These are phyloP conservation scores for Prochilodus magdalenae DNA, from an alignment of 2,113 vertebrate species.

Conservation along the genomic window DNA sequence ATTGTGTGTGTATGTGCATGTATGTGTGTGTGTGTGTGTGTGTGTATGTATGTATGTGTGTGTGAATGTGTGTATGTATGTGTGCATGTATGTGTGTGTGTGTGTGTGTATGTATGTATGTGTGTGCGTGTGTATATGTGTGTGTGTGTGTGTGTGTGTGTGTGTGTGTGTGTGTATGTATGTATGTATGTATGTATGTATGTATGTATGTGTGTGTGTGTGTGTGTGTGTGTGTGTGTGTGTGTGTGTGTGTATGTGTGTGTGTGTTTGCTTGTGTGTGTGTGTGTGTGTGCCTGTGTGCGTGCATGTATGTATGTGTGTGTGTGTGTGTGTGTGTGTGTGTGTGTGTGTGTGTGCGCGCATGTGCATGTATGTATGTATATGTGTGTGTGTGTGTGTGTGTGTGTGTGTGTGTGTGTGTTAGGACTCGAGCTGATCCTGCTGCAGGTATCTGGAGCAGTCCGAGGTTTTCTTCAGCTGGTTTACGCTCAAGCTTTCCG, in stretches of 20 bases:
- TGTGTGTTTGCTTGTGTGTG: no score
- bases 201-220: slow-evolving; percentile 19
- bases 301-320: no score
- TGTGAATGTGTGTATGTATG: no score
- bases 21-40: slow-evolving; percentile 23
- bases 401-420: neutral
- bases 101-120: no score
- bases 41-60: slow-evolving; percentile 2
- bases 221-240: slow-evolving; percentile 24
- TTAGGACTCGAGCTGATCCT: slow-evolving; percentile 76
- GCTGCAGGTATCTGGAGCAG: slow-evolving; percentile 80
- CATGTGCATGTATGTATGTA: no score
- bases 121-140: no score
- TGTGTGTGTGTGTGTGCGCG: no score
- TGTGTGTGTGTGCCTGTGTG: no score
- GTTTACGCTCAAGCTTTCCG: slow-evolving; percentile 75
- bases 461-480: slow-evolving; percentile 83
- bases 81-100: slow-evolving; percentile 1
- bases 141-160: slow-evolving; percentile 20
- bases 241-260: slow-evolving; percentile 26
- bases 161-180: slow-evolving; percentile 31
- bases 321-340: slow-evolving; percentile 22
- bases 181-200: no score
- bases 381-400: slow-evolving; percentile 19
- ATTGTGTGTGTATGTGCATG: neutral